Evolutionary conservation across 1,140 invertebrate genomes (phyloP).

Genomic region (Lamellibrachia luymesi): DNA sequence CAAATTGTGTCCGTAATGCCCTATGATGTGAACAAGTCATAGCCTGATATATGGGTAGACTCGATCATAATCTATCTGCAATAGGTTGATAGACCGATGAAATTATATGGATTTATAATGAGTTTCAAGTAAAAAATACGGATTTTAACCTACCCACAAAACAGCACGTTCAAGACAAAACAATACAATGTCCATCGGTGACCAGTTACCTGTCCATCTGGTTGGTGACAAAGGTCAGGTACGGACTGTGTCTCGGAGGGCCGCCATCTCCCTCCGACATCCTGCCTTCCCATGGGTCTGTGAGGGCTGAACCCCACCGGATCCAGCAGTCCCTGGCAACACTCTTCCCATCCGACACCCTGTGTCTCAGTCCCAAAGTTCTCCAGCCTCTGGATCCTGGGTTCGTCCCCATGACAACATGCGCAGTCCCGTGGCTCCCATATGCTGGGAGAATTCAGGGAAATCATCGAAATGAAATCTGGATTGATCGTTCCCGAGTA

Average conservation of each 20-base stretch:
- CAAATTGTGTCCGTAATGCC: too few relatives aligned
- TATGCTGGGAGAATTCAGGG: not conserved
- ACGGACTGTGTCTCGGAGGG: not conserved
- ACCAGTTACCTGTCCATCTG: not conserved
- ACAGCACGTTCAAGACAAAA: not conserved
- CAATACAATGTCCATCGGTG: not conserved
- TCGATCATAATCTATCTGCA: too few relatives aligned
- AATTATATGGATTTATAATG: too few relatives aligned
- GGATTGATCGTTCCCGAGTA: not conserved
- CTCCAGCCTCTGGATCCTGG: not conserved
- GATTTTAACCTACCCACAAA: not conserved
- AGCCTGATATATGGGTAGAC: too few relatives aligned
- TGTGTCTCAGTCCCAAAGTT: not conserved
- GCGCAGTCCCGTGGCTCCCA: not conserved
- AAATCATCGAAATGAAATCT: slow-evolving; percentile 1
- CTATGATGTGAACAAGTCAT: too few relatives aligned
- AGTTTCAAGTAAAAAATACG: not conserved
- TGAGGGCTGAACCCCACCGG: not conserved
- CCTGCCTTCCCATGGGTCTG: not conserved
- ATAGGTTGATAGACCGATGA: too few relatives aligned
- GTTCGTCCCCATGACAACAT: not conserved
- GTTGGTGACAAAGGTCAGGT: not conserved
- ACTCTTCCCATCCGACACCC: not conserved
- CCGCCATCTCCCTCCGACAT: not conserved
- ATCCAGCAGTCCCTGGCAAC: not conserved